Base-by-base conservation (phyloP, 1,140 invertebrate genomes). In the Lepidurus arcticus region DNA sequence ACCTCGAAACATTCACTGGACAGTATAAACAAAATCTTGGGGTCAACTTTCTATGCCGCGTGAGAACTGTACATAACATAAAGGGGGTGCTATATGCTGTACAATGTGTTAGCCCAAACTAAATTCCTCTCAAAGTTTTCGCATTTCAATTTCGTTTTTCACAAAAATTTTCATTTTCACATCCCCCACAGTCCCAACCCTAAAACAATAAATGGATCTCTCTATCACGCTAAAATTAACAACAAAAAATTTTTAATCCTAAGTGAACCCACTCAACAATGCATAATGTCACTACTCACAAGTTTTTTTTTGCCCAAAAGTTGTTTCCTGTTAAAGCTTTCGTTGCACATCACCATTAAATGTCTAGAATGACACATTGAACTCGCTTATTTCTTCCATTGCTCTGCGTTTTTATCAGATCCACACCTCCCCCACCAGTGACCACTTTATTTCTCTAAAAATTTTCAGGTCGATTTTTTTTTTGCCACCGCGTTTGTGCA, bases 371-470 rank as follows among this genome's bases (percentile, higher is more conserved):
- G 53, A 65, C 53, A 65, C 21, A 65, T 65, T 21, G 13, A 65
- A n/a, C 53, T 65, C 21, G 53, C 21, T 6, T 7, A 13, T 65
- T 65, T 65, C 53, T 16, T 65, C 16, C 53, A 77, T 75, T 78
- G 77, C 74, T 73, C 73, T 78, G 43, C 75, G 16, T 78, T 74
- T 78, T 75, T 53, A 75, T 73, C 73, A 74, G 77, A 80, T 53
- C 53, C 77, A 75, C 65, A 73, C 76, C 75, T 76, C 77, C 75
- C 76, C 78, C 74, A 78, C 76, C 76, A 78, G 76, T 80, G 79
- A 80, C 79, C 73, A 78, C 76, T 65, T 47, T 65, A 65, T 65
- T 74, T 47, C 76, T 53, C 79, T 73, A 77, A 78, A 77, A 73
- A 77, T 75, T 76, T 75, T 65, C 78, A 78, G 73, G 78, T 44